Conservation (phyloP, 2,797 vertebrate genomes). For the Danio aesculapii region DNA sequence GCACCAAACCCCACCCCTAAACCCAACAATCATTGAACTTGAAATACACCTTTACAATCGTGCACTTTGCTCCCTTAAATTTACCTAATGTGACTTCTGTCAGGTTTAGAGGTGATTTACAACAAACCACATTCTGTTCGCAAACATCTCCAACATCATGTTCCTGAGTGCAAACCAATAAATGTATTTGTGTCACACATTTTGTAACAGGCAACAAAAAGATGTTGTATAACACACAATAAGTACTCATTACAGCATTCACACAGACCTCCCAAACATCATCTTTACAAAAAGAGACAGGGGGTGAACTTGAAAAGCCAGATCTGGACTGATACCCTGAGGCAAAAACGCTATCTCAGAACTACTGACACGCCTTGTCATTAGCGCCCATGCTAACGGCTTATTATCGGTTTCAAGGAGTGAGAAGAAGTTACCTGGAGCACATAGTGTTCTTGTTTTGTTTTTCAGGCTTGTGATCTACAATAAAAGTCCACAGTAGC, state of each 20-base stretch:
- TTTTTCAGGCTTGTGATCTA: constrained; percentile 39
- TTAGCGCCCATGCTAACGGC: constrained; percentile 33
- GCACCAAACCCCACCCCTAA: too few relatives aligned
- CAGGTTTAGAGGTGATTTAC: background rate
- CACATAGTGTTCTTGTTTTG: constrained; percentile 68
- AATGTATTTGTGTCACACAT: constrained; percentile 7
- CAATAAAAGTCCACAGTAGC: constrained; percentile 27
- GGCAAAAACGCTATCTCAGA: constrained; percentile 11
- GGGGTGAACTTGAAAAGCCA: constrained; percentile 38
- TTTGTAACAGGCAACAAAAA: constrained; percentile 47
- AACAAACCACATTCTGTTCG: background rate
- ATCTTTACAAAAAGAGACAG: constrained; percentile 1
- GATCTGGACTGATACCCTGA: background rate
- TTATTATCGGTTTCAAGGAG: constrained; percentile 56
- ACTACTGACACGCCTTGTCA: constrained; percentile 45
- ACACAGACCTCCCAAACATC: constrained; percentile 33
- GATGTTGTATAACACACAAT: constrained; percentile 41
- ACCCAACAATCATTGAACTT: too few relatives aligned
- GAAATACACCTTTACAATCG: too few relatives aligned
- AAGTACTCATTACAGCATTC: constrained; percentile 1
- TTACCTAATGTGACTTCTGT: background rate
- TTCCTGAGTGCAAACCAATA: constrained; percentile 8
- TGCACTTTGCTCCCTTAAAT: background rate
- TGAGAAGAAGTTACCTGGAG: constrained; percentile 54
- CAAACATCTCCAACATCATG: background rate